These are phyloP conservation scores for Magallana gigas DNA, from an alignment of 1,140 invertebrate species.

Conservation along the genomic window DNA sequence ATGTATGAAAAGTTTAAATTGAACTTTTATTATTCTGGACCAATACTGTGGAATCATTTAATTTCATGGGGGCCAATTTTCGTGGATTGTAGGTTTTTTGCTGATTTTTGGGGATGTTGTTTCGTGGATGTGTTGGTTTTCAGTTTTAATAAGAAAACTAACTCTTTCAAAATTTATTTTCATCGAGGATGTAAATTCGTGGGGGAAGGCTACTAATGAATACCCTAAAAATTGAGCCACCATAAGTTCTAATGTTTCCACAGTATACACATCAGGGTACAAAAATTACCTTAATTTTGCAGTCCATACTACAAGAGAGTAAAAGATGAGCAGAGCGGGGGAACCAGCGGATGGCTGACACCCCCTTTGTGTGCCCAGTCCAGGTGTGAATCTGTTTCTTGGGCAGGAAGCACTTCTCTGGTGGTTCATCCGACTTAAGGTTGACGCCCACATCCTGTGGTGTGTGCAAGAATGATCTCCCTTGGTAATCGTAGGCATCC, in stretches of 20 bases:
- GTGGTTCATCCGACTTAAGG: conserved; percentile 93
- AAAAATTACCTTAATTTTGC: conserved; percentile 89
- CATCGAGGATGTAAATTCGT: no score
- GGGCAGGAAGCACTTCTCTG: conserved; percentile 97
- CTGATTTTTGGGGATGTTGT: no score
- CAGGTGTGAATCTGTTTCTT: conserved; percentile 98
- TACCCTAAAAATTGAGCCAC: no score
- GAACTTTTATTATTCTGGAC: background rate
- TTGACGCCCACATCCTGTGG: conserved; percentile 98
- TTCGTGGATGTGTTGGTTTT: no score
- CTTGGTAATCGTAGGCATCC: conserved; percentile 97
- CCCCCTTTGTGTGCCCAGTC: conserved; percentile 98
- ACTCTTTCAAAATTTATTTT: no score
- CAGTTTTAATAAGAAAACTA: no score
- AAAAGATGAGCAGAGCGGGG: conserved; percentile 96
- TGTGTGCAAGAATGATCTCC: conserved; percentile 94
- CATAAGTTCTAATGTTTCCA: no score
- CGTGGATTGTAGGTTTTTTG: no score
- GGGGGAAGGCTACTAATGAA: no score
- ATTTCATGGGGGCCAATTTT: no score
- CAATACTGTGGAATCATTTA: no score
- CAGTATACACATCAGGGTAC: background rate
- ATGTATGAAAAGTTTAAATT: background rate
- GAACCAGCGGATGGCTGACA: conserved; percentile 97
- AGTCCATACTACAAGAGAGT: conserved; percentile 97